Evolutionary conservation across 2,113 vertebrate species (phyloP), one percentile per base, ranked within the genome.

Genomic region (Thunnus thynnus): DNA sequence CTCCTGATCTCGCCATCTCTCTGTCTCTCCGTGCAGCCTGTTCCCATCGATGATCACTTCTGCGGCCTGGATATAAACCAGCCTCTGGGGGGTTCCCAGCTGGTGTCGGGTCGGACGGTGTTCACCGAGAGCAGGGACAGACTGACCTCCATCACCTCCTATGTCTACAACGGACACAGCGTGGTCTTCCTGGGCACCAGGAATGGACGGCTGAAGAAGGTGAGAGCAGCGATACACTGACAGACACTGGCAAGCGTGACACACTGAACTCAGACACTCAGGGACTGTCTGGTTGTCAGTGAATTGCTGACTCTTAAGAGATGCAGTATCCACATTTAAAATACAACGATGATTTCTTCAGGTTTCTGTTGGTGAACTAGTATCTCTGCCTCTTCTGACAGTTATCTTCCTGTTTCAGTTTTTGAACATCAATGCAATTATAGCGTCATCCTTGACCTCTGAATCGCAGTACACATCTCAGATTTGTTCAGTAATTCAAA

Each of bases 1-100:
- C 72, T 72, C 67, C 75, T 60, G 25, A 67, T 72, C 55, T 47
- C 25, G 20, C 57, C 55, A 20, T 47, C 68, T 2, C 25, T 61
- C 25, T 58, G 22, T 64, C 46, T 80, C 61, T 77, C 69, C 63
- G n/a, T 17, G 8, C 94, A 99, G 98, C 98, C 98, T 4, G 97
- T 99, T 57, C 97, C 97, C 75, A 99, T 99, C 0, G 97, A 99
- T 55, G 98, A 99, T 90, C 96, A 96, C 56, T 99, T 99, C 95
- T 99, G 98, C 0, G 98, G 98, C 72, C 91, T 99, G 27, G 98
- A 99, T 91, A 99, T 99, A 91, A 99, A 99, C 94, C 98, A 99
- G 89, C 98, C 98, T 0, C 94, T 99, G 25, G 98, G 98, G 61
- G 98, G 98, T 71, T 97, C 96, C 0, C 95, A 93, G 30, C 95